A percentile compares a stretch with the other conserved stretches of the same genome.
Evolutionary conservation across 2,797 vertebrate species (phyloP).

Genomic region (Bovichtus diacanthus): DNA sequence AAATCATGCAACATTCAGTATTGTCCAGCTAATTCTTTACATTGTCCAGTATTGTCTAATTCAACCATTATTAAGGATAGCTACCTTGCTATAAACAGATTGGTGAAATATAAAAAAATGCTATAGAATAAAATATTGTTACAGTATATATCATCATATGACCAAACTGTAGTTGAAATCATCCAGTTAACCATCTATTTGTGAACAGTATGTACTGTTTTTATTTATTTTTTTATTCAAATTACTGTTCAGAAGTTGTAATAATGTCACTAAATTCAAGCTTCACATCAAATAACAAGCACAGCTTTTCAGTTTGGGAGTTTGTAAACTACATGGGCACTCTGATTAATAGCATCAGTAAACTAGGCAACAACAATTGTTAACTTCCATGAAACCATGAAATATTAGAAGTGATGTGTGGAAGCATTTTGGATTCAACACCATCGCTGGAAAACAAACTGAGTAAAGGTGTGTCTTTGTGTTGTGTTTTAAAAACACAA

Average conservation of each 20-base stretch:
- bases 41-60: not conserved
- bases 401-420: not conserved
- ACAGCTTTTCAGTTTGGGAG: not conserved
- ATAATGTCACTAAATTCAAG: not conserved
- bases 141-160: not conserved
- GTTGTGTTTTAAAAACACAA: constrained; percentile 2
- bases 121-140: not conserved
- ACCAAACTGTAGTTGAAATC: not conserved
- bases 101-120: not conserved
- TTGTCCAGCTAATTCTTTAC: not conserved
- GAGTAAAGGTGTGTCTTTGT: not conserved
- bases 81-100: not conserved
- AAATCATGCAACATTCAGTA: not conserved
- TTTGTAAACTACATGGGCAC: not conserved
- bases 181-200: too few species aligned
- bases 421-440: not conserved
- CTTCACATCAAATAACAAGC: constrained; percentile 3
- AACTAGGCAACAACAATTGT: not conserved
- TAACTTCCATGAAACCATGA: too few species aligned
- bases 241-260: too few species aligned
- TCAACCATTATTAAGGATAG: not conserved
- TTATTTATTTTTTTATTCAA: too few species aligned
- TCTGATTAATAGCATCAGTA: not conserved
- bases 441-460: not conserved
- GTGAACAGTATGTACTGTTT: too few species aligned